Evolutionary conservation across 2,888 invertebrate genomes (phyloP).

Genomic region (Drosophila maculinotata): DNA sequence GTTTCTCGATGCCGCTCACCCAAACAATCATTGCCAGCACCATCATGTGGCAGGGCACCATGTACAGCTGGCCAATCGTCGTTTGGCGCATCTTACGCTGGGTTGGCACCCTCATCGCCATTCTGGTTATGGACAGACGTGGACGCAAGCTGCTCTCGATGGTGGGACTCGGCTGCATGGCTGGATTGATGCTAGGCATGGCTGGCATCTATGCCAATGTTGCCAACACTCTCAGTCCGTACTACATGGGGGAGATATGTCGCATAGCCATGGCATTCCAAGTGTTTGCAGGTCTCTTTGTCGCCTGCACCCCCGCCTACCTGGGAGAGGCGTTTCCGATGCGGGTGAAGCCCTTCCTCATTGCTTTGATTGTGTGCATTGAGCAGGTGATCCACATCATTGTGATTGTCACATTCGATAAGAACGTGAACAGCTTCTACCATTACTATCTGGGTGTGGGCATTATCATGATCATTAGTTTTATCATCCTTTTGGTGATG

Average conservation of each 20-base stretch:
- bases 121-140: conserved; percentile 58
- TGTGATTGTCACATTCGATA: conserved; percentile 44
- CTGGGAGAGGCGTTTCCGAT: conserved; percentile 79
- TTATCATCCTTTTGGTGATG: conserved; percentile 37
- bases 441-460: conserved; percentile 60
- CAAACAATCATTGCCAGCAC: conserved; percentile 45
- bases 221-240: conserved; percentile 4
- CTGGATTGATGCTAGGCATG: conserved; percentile 65
- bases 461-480: conserved; percentile 50
- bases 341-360: conserved; percentile 66
- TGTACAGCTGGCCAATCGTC: conserved; percentile 56
- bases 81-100: conserved; percentile 64
- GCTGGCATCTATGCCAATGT: conserved; percentile 49
- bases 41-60: neutral
- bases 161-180: conserved; percentile 60
- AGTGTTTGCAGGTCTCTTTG: conserved; percentile 70
- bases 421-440: conserved; percentile 15
- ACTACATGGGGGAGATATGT: conserved; percentile 52
- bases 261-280: conserved; percentile 65
- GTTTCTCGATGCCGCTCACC: conserved; percentile 74
- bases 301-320: conserved; percentile 70
- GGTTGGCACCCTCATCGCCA: conserved; percentile 55
- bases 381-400: conserved; percentile 72
- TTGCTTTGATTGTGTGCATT: conserved; percentile 61
- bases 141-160: conserved; percentile 67